Percentiles rank a stretch among this genome's conserved stretches.
These are phyloP conservation scores for Phalacrocorax carbo DNA, from an alignment of 2,113 vertebrate species.

Conservation along the genomic window DNA sequence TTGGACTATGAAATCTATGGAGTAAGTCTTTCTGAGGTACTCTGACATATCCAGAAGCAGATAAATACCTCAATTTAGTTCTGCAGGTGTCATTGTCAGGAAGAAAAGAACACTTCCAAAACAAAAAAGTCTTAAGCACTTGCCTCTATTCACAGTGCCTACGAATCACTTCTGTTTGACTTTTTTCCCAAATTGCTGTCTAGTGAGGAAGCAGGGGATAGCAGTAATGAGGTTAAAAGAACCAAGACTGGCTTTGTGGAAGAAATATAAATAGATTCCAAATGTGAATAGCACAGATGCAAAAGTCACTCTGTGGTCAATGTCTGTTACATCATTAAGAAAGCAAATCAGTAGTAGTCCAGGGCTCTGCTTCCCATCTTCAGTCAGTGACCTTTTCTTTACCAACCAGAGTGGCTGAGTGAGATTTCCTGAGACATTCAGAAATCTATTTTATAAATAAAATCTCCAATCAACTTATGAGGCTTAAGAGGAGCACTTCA, in stretches of 20 bases:
- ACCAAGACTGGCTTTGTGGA: not conserved
- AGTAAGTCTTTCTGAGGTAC: not conserved
- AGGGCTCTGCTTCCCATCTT: not conserved
- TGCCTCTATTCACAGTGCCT: not conserved
- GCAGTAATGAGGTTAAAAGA: constrained; percentile 13
- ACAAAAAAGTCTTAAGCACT: not conserved
- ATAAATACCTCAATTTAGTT: constrained; percentile 11
- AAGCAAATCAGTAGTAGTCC: not conserved
- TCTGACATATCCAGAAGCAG: not conserved
- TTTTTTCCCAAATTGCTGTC: not conserved
- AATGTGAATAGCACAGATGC: not conserved
- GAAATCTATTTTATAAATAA: not conserved
- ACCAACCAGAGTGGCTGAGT: not conserved
- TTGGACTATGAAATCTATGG: not conserved
- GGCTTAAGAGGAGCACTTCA: not conserved
- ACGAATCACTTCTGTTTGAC: not conserved
- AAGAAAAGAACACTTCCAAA: not conserved
- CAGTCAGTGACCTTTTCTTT: not conserved
- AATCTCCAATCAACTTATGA: not conserved
- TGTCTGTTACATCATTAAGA: not conserved
- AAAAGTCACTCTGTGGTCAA: not conserved
- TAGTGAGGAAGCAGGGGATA: not conserved
- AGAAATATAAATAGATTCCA: constrained; percentile 1
- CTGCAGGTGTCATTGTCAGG: not conserved
- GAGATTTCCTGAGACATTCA: not conserved